phyloP scores from a whole-genome alignment of 2,888 invertebrate genomes.

The Tachystola acroxantha region DNA sequence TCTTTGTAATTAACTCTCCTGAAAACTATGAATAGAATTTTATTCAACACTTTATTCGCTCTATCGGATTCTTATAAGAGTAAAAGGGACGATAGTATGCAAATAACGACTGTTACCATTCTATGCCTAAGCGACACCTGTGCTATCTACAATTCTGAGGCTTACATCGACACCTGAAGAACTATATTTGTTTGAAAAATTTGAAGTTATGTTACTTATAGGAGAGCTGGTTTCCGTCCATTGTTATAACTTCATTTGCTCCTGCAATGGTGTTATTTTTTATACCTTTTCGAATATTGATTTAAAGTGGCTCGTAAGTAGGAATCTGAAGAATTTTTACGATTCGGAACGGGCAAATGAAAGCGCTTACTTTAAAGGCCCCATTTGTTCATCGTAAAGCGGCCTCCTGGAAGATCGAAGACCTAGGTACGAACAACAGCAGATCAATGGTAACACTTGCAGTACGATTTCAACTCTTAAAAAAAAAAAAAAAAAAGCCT shows the following conservation, averaged over 20 bases:
- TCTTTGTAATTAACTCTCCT: too few relatives aligned
- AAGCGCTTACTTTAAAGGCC: constrained; percentile 14
- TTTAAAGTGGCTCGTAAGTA: constrained; percentile 66
- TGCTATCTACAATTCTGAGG: background rate
- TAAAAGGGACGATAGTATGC: constrained; percentile 51
- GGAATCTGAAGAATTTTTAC: constrained; percentile 68
- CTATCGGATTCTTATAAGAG: constrained; percentile 39
- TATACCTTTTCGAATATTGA: constrained; percentile 66
- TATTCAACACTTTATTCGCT: constrained; percentile 10
- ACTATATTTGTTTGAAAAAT: background rate
- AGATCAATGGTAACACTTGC: too few relatives aligned
- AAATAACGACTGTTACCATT: constrained; percentile 23
- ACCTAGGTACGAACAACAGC: too few relatives aligned
- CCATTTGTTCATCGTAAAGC: constrained; percentile 9
- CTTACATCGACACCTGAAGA: background rate
- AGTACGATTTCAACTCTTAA: too few relatives aligned
- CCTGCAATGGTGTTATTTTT: constrained; percentile 25
- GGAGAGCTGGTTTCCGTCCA: constrained; percentile 24
- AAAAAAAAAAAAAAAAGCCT: too few relatives aligned
- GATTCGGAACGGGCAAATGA: constrained; percentile 48
- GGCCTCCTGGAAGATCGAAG: too few relatives aligned
- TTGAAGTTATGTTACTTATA: constrained; percentile 26
- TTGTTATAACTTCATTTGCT: constrained; percentile 76
- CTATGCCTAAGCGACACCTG: background rate
- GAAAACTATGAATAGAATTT: background rate